Conservation (phyloP, 37 sponge, comb jelly and placozoan species). For the Cliona cf. orientalis region DNA sequence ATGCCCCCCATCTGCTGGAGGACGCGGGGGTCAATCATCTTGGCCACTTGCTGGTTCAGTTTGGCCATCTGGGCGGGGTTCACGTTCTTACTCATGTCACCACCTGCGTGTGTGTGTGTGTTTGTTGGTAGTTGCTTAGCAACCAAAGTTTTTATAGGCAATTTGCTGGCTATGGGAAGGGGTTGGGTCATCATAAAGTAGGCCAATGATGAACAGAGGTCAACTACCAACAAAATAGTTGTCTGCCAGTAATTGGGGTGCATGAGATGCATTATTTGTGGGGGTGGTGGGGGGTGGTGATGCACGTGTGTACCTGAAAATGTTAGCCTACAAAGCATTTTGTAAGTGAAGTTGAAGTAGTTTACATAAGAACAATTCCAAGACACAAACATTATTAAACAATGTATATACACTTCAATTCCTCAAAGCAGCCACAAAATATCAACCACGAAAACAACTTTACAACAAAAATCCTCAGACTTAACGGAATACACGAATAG, state of each 20-base stretch:
- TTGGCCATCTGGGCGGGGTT: constrained; percentile 96
- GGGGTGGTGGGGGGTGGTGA: no score
- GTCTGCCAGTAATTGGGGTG: not conserved
- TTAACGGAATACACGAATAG: no score
- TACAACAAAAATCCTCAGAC: no score
- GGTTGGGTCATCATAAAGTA: not conserved
- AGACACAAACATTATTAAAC: no score
- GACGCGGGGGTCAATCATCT: constrained; percentile 95
- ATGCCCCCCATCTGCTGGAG: constrained; percentile 98
- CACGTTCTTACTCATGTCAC: constrained; percentile 90
- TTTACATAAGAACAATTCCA: no score
- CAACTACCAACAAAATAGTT: not conserved
- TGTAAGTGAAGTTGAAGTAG: no score
- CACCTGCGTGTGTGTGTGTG: constrained; percentile 50
- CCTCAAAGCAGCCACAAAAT: no score
- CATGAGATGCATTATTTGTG: no score
- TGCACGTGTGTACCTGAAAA: no score
- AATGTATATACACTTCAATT: no score
- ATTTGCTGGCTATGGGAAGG: not conserved
- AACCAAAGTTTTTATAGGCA: not conserved
- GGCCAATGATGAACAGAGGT: not conserved
- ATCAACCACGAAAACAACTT: no score
- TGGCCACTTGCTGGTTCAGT: constrained; percentile 94
- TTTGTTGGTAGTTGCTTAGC: not conserved
- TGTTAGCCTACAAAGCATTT: no score